Evolutionary conservation across 92 coral and sea anemone species (phyloP).

Genomic region (Palythoa caribaeorum): DNA sequence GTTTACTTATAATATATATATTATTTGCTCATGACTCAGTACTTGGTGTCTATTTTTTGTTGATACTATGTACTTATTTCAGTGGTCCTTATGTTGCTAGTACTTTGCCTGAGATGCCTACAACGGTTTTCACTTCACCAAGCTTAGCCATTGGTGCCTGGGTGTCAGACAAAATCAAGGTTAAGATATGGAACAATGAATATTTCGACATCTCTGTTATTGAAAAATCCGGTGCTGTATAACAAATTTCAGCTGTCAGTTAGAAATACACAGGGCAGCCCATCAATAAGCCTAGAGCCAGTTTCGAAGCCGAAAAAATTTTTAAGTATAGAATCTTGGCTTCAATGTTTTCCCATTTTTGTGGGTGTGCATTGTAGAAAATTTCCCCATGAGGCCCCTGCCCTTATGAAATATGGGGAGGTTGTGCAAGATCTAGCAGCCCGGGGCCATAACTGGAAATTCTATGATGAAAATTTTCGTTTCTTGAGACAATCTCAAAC

Average conservation of each 20-base stretch:
- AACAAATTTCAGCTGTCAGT: constrained; percentile 35
- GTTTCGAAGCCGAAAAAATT: constrained; percentile 39
- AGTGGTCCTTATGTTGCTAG: too few species aligned
- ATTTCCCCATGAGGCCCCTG: constrained; percentile 65
- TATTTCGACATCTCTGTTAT: constrained; percentile 39
- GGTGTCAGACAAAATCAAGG: constrained; percentile 29
- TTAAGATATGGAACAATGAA: constrained; percentile 50
- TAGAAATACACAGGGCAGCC: constrained; percentile 18
- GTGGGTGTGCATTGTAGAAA: constrained; percentile 47
- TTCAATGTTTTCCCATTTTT: constrained; percentile 46
- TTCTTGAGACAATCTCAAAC: not conserved
- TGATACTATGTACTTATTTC: too few species aligned
- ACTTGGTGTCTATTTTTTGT: too few species aligned
- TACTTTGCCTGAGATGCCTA: too few species aligned
- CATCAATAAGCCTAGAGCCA: constrained; percentile 9
- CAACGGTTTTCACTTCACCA: too few species aligned
- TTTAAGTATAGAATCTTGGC: constrained; percentile 46
- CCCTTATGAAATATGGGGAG: constrained; percentile 70
- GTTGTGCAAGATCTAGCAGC: constrained; percentile 66
- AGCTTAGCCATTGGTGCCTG: constrained; percentile 38
- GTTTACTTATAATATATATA: too few species aligned
- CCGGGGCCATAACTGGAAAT: constrained; percentile 43
- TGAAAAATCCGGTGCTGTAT: constrained; percentile 18
- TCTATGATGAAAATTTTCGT: constrained; percentile 46
- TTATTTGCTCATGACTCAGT: too few species aligned